Base-by-base conservation (phyloP, 2,888 invertebrate species). In the Prenolepis imparis region DNA sequence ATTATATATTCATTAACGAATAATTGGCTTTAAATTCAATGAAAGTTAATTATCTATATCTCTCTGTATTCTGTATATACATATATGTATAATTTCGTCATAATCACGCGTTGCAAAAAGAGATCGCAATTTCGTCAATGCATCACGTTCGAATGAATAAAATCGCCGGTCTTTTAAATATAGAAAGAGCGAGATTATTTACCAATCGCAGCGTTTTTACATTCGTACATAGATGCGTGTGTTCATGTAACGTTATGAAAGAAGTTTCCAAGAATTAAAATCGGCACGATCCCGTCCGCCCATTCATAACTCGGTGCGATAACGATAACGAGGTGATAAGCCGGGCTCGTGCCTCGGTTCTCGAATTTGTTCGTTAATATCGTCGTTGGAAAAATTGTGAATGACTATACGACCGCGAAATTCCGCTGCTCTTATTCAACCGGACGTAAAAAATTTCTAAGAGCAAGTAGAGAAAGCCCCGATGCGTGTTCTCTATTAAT, bases 251-350 rank as follows among this genome's bases (percentile, higher is more conserved):
- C 44, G 55, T 80, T 74, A 80, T 36, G 74, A 80, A 73, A 80
- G 74, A 73, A 21, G 12, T 59, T 59, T 32, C 55, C 61, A 18
- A 24, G 21, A 21, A 59, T 44, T 80, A 59, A 48, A 72, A 36
- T 21, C 74, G 59, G 28, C 78, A 64, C 83, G 74, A 87, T 85
- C 82, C 89, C 88, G 88, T 85, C 87, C 91, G 87, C 86, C 87
- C 91, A 92, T 92, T 92, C 91, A 91, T 91, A 91, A 91, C 87
- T 91, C 80, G 82, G 77, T 80, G 84, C 85, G 89, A 88, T 88
- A 85, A 90, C 86, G 86, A 90, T 87, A 88, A 86, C 85, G 64
- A 74, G 67, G 72, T 75, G 88, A 87, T 89, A 90, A 87, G 67
- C 39, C 32, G 52, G 1, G 28, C 80, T 84, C 85, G 84, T 89